Conservation (phyloP, 2,888 invertebrate species). For the Magallana nippona region DNA sequence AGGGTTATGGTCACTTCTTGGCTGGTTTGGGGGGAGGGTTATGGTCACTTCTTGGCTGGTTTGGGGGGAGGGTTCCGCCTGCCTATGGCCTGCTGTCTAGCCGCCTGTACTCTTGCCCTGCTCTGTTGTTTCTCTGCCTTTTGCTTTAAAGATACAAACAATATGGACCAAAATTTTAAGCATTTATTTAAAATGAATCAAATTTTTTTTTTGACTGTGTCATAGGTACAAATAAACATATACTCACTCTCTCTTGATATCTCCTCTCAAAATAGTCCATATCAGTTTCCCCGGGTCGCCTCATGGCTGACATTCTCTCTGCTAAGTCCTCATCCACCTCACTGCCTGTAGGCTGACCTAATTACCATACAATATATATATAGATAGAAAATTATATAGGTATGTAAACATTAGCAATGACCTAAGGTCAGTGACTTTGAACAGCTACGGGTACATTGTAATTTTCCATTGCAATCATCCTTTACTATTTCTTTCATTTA, state of each 20-base stretch:
- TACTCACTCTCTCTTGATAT: slow-evolving; percentile 77
- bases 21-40: slow-evolving; percentile 45
- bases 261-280: slow-evolving; percentile 80
- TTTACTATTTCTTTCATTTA: too few relatives aligned
- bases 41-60: slow-evolving; percentile 39
- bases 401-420: too few relatives aligned
- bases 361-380: too few relatives aligned
- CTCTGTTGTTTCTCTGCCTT: slow-evolving; percentile 61
- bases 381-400: too few relatives aligned
- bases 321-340: slow-evolving; percentile 73
- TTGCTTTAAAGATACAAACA: slow-evolving; percentile 51
- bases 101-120: slow-evolving; percentile 55
- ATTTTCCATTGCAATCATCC: too few relatives aligned
- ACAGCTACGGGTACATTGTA: too few relatives aligned
- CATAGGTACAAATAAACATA: too few relatives aligned
- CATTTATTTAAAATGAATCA: too few relatives aligned
- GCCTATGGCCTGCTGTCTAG: slow-evolving; percentile 51
- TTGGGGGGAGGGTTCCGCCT: slow-evolving; percentile 52
- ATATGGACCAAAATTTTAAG: too few relatives aligned
- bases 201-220: too few relatives aligned
- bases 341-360: not conserved
- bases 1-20: not conserved
- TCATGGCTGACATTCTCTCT: slow-evolving; percentile 76
- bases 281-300: slow-evolving; percentile 77
- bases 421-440: too few relatives aligned